These are phyloP conservation scores for Temnothorax nylanderi DNA, from an alignment of 1,140 invertebrate genomes.

Conservation along the genomic window DNA sequence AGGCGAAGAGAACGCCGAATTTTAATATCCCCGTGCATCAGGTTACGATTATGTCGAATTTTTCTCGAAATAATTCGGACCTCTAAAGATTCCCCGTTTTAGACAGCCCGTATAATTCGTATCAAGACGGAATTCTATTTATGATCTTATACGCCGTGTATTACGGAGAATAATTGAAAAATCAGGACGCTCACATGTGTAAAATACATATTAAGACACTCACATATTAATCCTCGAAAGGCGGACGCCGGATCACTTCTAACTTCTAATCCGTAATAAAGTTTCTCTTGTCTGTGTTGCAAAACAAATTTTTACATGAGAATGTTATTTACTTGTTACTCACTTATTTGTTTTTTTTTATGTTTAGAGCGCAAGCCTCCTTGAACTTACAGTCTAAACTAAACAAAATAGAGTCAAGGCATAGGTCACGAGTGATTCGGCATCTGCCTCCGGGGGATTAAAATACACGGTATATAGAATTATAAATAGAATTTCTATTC, in stretches of 20 bases:
- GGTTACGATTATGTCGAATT: conserved; percentile 42
- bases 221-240: not conserved
- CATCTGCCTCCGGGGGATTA: too few species aligned
- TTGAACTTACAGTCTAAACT: too few species aligned
- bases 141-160: not conserved
- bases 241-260: too few species aligned
- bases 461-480: not conserved
- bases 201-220: not conserved
- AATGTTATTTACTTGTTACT: too few species aligned
- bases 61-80: too few species aligned
- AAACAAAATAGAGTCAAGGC: too few species aligned
- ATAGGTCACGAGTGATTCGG: too few species aligned
- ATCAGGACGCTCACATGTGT: not conserved
- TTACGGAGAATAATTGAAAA: not conserved
- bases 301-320: too few species aligned
- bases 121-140: not conserved
- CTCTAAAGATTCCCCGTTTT: not conserved
- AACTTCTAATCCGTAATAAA: too few species aligned
- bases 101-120: not conserved
- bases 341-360: too few species aligned
- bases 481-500: not conserved
- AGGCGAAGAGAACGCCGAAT: conserved; percentile 89
- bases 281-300: too few species aligned
- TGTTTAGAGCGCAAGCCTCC: too few species aligned
- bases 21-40: conserved; percentile 88